Conservation (phyloP, 2,888 invertebrate genomes). For the Abrostola tripartita region DNA sequence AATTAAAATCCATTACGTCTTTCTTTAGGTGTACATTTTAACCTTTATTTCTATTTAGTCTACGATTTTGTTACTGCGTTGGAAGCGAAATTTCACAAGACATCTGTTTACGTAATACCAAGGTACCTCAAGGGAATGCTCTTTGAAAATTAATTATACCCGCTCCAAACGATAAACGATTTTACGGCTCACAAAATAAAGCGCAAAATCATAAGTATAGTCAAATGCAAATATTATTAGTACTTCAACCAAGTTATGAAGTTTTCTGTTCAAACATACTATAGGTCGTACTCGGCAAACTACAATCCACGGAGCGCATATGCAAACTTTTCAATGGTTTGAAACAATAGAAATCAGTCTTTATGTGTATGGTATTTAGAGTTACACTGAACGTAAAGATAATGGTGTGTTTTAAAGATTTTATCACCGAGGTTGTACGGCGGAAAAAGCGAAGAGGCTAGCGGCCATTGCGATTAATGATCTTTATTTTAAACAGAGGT, state of each 20-base stretch:
- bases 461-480: slow-evolving; percentile 51
- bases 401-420: slow-evolving; percentile 54
- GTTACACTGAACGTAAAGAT: slow-evolving; percentile 20
- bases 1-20: neutral
- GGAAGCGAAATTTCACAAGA: slow-evolving; percentile 45
- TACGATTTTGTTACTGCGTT: slow-evolving; percentile 36
- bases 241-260: slow-evolving; percentile 37
- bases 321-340: slow-evolving; percentile 37
- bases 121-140: slow-evolving; percentile 40
- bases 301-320: slow-evolving; percentile 51
- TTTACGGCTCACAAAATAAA: slow-evolving; percentile 15
- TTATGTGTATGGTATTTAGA: slow-evolving; percentile 42
- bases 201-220: slow-evolving; percentile 17
- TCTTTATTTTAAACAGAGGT: slow-evolving; percentile 44
- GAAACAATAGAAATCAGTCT: slow-evolving; percentile 44
- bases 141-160: slow-evolving; percentile 20
- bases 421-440: slow-evolving; percentile 69
- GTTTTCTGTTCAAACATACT: slow-evolving; percentile 60
- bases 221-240: slow-evolving; percentile 30
- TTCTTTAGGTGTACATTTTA: neutral
- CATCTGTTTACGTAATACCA: slow-evolving; percentile 27
- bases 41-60: neutral
- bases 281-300: slow-evolving; percentile 56
- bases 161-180: slow-evolving; percentile 15
- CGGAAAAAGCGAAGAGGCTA: slow-evolving; percentile 64